phyloP scores from a whole-genome alignment of 2,797 vertebrate genomes.

The Myripristis murdjan region DNA sequence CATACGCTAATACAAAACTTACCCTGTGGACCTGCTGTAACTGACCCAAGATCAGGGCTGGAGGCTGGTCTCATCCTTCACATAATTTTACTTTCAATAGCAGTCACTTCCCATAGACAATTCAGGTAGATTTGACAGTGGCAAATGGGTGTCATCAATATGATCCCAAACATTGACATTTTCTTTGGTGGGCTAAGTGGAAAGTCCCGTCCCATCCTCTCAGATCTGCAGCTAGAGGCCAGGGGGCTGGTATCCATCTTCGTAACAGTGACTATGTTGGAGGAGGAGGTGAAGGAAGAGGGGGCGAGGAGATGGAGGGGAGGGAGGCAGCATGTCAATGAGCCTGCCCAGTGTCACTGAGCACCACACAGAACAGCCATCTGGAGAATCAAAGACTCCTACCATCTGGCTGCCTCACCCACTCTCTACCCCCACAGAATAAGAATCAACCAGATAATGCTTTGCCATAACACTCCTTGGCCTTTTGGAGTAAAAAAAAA shows the following conservation, averaged over 20 bases:
- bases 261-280: constrained; percentile 77
- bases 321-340: constrained; percentile 88
- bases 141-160: constrained; percentile 81
- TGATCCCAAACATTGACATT: constrained; percentile 79
- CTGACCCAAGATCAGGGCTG: constrained; percentile 46
- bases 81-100: constrained; percentile 49
- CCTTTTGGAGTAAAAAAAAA: constrained; percentile 49
- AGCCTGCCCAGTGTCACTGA: constrained; percentile 88
- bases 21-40: constrained; percentile 24
- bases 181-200: constrained; percentile 79
- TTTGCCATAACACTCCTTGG: constrained; percentile 71
- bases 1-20: constrained; percentile 31
- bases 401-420: constrained; percentile 89
- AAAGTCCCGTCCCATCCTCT: constrained; percentile 75
- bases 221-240: constrained; percentile 77
- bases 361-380: constrained; percentile 90
- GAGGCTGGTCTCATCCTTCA: constrained; percentile 44
- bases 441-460: constrained; percentile 82
- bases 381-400: constrained; percentile 90
- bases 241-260: constrained; percentile 82
- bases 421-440: constrained; percentile 86
- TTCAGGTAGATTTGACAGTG: constrained; percentile 74
- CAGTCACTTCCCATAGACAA: constrained; percentile 60
- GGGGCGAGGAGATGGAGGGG: constrained; percentile 80
- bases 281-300: constrained; percentile 81